These are phyloP conservation scores for Dicaeum eximium DNA, from an alignment of 2,113 vertebrate species.

Conservation along the genomic window DNA sequence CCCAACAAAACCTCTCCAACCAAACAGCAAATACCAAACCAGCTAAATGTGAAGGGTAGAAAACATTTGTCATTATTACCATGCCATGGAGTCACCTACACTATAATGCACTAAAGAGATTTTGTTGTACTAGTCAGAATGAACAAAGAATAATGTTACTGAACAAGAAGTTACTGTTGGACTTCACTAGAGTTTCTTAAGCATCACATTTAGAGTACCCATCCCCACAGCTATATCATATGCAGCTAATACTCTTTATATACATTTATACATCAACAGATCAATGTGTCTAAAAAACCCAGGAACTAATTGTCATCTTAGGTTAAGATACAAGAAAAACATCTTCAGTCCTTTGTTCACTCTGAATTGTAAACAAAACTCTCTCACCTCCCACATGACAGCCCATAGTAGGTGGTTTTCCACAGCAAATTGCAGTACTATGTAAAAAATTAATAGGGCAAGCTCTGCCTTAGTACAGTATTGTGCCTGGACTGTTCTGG, in stretches of 20 bases:
- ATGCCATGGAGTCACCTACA: not conserved
- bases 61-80: not conserved
- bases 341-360: not conserved
- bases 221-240: not conserved
- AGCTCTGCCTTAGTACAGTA: not conserved
- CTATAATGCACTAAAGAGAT: not conserved
- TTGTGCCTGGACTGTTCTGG: not conserved
- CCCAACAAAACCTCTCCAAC: not conserved
- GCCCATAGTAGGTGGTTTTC: not conserved
- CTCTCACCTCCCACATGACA: not conserved
- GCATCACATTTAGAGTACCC: not conserved
- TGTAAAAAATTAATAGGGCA: not conserved
- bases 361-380: not conserved
- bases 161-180: not conserved
- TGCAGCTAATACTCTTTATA: not conserved
- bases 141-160: not conserved
- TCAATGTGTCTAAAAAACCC: not conserved
- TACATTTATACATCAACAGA: not conserved
- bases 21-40: not conserved
- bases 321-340: fast-evolving
- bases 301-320: not conserved
- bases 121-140: not conserved
- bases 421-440: not conserved
- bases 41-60: not conserved
- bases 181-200: not conserved